Evolutionary conservation across 2,797 vertebrate genomes (phyloP).

Genomic region (Tachyglossus aculeatus): DNA sequence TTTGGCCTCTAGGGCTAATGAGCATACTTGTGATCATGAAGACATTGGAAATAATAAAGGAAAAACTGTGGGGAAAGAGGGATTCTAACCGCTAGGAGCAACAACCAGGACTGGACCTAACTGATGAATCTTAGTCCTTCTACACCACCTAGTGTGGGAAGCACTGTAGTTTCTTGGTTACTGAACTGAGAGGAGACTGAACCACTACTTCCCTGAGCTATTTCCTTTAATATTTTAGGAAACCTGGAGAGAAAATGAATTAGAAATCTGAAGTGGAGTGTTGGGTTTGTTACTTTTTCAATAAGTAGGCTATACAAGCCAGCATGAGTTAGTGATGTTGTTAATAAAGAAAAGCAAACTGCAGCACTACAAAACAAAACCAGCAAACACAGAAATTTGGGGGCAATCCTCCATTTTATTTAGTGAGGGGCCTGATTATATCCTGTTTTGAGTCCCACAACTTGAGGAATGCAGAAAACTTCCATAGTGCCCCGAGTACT

Average conservation of each 20-base stretch:
- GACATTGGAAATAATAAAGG: conserved; percentile 17
- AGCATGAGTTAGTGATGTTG: neutral
- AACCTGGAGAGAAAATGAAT: neutral
- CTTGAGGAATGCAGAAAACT: too few relatives aligned
- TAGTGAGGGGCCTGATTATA: too few relatives aligned
- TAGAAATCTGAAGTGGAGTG: neutral
- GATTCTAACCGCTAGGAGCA: neutral
- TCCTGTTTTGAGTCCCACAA: too few relatives aligned
- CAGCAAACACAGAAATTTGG: too few relatives aligned
- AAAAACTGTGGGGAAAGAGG: conserved; percentile 27
- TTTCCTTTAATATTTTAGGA: neutral
- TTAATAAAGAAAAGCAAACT: too few relatives aligned
- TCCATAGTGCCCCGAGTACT: too few relatives aligned
- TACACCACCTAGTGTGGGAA: conserved; percentile 74
- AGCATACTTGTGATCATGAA: conserved; percentile 23
- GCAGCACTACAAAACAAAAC: too few relatives aligned
- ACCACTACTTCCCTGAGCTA: neutral
- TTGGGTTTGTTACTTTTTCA: neutral
- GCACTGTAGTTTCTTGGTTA: conserved; percentile 33
- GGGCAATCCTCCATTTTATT: too few relatives aligned
- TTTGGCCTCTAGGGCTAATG: neutral
- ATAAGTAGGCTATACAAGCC: neutral
- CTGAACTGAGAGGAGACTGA: neutral
- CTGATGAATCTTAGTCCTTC: conserved; percentile 59
- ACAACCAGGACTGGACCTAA: neutral